Conservation (phyloP, 2,888 invertebrate genomes). For the Polyommatus icarus region DNA sequence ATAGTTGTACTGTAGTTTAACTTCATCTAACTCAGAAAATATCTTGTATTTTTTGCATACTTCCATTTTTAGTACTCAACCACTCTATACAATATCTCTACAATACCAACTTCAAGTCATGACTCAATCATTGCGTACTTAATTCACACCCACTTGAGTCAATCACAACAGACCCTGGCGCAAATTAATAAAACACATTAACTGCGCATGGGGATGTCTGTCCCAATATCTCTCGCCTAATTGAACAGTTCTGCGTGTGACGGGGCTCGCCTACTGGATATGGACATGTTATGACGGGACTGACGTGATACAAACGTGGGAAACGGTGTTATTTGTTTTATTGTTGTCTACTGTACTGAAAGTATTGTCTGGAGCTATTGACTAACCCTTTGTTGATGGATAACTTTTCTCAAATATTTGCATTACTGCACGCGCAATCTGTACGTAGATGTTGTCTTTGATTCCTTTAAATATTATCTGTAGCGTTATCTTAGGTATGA, state of each 20-base stretch:
- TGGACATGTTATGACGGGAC: slow-evolving; percentile 65
- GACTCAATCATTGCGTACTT: not conserved
- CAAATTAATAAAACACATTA: slow-evolving; percentile 28
- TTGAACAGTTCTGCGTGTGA: slow-evolving; percentile 60
- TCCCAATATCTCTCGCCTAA: slow-evolving; percentile 58
- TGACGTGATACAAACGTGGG: slow-evolving; percentile 54
- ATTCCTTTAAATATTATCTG: too few relatives aligned
- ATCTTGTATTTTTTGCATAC: too few relatives aligned
- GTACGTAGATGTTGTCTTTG: too few relatives aligned
- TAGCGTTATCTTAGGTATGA: too few relatives aligned
- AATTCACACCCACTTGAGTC: not conserved
- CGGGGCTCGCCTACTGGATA: slow-evolving; percentile 53
- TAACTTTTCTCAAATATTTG: not conserved
- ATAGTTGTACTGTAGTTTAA: too few relatives aligned
- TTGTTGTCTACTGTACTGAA: not conserved
- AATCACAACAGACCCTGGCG: slow-evolving; percentile 15
- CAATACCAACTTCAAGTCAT: not conserved
- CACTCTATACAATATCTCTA: not conserved
- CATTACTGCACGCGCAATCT: not conserved
- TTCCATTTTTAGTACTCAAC: too few relatives aligned
- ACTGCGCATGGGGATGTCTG: slow-evolving; percentile 46
- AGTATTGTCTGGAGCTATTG: not conserved
- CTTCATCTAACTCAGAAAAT: too few relatives aligned
- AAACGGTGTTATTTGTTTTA: slow-evolving; percentile 41
- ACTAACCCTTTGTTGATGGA: not conserved